Evolutionary conservation across 2,113 vertebrate genomes (phyloP).

Genomic region (Saccopteryx bilineata): DNA sequence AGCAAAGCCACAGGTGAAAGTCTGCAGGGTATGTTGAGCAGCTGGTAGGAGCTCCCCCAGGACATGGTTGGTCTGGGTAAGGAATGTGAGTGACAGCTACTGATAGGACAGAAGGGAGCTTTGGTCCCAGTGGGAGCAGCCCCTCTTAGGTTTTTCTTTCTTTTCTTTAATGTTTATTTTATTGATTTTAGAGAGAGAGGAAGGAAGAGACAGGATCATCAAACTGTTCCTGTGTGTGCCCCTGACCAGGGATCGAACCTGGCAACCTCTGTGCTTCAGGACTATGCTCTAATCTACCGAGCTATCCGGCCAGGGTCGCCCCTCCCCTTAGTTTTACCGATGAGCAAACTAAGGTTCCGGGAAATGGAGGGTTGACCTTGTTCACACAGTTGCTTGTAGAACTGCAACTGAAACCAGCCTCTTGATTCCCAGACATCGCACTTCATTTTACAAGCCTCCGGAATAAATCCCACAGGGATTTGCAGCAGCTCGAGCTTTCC

Average conservation of each 20-base stretch:
- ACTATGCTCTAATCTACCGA: too few species aligned
- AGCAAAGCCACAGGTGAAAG: not conserved
- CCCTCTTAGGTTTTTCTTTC: too few species aligned
- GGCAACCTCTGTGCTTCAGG: too few species aligned
- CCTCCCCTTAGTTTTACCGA: not conserved
- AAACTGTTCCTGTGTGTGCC: too few species aligned
- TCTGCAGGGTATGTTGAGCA: not conserved
- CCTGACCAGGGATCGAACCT: too few species aligned
- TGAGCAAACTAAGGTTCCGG: not conserved
- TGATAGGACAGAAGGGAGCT: not conserved
- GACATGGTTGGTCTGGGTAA: not conserved
- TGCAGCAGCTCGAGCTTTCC: not conserved
- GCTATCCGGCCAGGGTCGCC: too few species aligned
- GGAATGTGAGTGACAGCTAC: too few species aligned
- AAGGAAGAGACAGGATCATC: too few species aligned
- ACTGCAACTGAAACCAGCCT: not conserved
- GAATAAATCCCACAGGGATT: not conserved
- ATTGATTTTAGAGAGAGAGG: too few species aligned
- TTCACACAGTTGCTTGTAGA: not conserved
- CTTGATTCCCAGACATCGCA: not conserved
- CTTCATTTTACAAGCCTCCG: not conserved
- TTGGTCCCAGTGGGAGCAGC: not conserved
- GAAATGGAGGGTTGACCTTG: not conserved
- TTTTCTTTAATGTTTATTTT: too few species aligned
- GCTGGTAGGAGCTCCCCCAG: not conserved